Base-by-base conservation (phyloP, 2,113 vertebrate genomes). In the Gymnorhina tibicen region DNA sequence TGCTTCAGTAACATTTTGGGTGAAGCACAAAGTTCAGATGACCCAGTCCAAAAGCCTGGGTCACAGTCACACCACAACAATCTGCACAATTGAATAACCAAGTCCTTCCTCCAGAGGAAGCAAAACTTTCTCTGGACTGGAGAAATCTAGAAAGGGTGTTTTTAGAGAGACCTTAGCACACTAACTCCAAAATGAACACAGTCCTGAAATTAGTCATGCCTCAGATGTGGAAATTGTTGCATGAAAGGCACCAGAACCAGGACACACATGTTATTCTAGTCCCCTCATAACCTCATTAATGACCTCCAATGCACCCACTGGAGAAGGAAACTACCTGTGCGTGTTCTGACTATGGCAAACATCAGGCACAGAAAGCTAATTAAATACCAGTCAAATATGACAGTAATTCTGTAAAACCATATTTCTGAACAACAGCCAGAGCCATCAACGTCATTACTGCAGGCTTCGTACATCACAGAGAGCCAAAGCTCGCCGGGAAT, bases 401-500 rank as follows among this genome's bases (percentile, higher is more conserved):
- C 69, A 85, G 49, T 75, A 89, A 49, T 37, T 49, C n/a, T n/a
- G 33, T 72, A 75, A 87, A 91, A 53, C 9, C 12, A 0, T 67
- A 46, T 62, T 85, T 82, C 87, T 92, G 77, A 92, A 60, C 35
- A 94, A 78, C 69, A 95, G 84, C 58, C 81, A 95, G 77, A 94
- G 70, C 68, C 85, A 84, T 59, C 89, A 63, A 32, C 17, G 53
- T 23, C 69, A 68, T 78, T 56, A 68, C 59, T 50, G 78, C 69
- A 62, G 28, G 44, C 23, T 85, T 87, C 32, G 7, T 58, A 11
- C 14, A 77, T 58, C n/a, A 75, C 49, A 52, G 58, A 58, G 35
- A 1, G 2, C 37, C 13, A 4, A 44, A 83, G 55, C 47, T 76
- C 85, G 81, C 72, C 23, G 32, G 60, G 53, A 92, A 72, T 50